phyloP scores from a whole-genome alignment of 2,113 vertebrate genomes.

The Desmodus rotundus region DNA sequence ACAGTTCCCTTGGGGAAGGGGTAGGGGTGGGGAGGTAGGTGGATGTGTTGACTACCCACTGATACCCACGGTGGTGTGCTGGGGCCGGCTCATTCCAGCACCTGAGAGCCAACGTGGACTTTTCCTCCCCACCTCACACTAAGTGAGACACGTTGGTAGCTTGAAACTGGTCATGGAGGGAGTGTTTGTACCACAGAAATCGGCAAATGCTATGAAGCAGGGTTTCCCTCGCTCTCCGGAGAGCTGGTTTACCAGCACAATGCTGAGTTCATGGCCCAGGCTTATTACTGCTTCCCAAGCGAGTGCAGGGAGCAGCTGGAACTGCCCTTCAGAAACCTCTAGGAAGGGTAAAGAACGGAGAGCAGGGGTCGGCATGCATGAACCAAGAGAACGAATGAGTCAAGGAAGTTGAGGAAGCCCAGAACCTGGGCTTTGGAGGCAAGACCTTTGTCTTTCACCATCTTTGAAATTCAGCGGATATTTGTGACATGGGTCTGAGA shows the following conservation, averaged over 20 bases:
- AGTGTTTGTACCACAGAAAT: background rate
- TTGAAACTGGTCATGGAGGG: background rate
- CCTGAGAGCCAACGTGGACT: fast-evolving
- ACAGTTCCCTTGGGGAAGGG: background rate
- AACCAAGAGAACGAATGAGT: background rate
- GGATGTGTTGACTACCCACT: fast-evolving
- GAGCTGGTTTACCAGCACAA: background rate
- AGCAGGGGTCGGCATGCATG: fast-evolving
- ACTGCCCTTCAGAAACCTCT: background rate
- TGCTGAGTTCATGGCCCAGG: fast-evolving
- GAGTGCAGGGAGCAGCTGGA: too few relatives aligned
- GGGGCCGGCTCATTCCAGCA: background rate
- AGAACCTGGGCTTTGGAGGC: background rate
- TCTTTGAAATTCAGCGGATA: background rate
- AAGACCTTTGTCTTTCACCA: background rate
- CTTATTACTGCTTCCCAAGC: too few relatives aligned
- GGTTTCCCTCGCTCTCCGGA: background rate
- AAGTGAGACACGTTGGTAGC: background rate
- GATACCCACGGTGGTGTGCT: background rate
- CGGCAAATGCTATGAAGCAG: background rate
- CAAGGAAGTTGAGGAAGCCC: background rate
- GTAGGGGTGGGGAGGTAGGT: fast-evolving
- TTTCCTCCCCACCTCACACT: background rate
- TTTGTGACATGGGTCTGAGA: background rate
- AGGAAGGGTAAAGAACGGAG: fast-evolving